phyloP scores from a whole-genome alignment of 2,888 invertebrate genomes.

The Sicus ferrugineus region DNA sequence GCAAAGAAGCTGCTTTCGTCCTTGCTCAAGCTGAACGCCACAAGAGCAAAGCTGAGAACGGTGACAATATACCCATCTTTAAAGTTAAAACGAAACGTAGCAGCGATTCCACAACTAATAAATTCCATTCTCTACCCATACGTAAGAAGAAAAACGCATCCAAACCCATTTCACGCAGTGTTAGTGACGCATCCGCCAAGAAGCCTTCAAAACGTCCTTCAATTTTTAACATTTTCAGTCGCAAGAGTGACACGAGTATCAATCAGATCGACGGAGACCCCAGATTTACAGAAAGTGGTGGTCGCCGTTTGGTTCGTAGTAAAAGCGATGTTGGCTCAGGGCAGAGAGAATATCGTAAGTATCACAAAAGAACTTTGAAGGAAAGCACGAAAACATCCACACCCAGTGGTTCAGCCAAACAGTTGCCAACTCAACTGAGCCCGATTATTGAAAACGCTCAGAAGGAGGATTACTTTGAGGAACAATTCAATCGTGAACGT shows the following conservation, averaged over 20 bases:
- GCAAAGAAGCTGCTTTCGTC: constrained; percentile 79
- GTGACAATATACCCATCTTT: constrained; percentile 58
- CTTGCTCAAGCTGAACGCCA: constrained; percentile 78
- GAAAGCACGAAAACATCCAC: constrained; percentile 39
- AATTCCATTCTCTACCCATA: constrained; percentile 75
- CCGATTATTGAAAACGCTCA: constrained; percentile 82
- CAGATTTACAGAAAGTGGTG: constrained; percentile 67
- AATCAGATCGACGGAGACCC: constrained; percentile 59
- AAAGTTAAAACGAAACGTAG: constrained; percentile 53
- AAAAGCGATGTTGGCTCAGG: constrained; percentile 71
- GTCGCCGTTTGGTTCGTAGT: constrained; percentile 68
- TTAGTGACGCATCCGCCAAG: constrained; percentile 67
- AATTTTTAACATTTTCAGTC: constrained; percentile 72
- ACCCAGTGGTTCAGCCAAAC: constrained; percentile 56
- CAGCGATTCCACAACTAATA: constrained; percentile 53
- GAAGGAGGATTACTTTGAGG: constrained; percentile 71
- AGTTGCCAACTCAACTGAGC: constrained; percentile 75
- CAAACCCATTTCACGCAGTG: constrained; percentile 68
- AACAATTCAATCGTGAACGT: constrained; percentile 52
- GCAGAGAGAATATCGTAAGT: constrained; percentile 45
- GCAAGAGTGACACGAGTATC: constrained; percentile 69
- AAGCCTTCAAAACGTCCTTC: constrained; percentile 68
- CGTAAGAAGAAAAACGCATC: constrained; percentile 67
- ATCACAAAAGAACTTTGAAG: constrained; percentile 44
- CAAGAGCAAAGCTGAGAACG: constrained; percentile 70